Evolutionary conservation across 2,888 invertebrate genomes (phyloP), one percentile per base, ranked within the genome.

Genomic region (Orthosia gothica): DNA sequence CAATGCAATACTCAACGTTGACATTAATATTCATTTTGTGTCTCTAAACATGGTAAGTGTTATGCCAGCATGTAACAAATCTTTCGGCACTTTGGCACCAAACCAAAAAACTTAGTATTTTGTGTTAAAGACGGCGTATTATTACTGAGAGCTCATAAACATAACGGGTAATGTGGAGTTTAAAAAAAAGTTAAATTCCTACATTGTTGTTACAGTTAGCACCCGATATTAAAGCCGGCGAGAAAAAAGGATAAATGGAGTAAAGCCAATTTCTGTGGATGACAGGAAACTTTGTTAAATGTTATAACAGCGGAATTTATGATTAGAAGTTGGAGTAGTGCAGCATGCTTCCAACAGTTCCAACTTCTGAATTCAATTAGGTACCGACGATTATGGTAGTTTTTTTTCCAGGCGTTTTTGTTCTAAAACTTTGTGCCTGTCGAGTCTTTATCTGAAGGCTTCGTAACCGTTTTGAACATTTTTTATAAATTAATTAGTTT

Each of bases 251-350:
- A 77, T 85, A 88, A 87, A 88, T 89, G 89, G 91, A 92, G 85
- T 90, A 84, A 88, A 91, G 91, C 91, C 91, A 93, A 93, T 94
- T 92, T 92, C 91, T 93, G 93, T 84, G 79, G 89, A 88, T 89
- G 92, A 92, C 93, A 91, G 91, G 89, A 89, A 94, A 93, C 91
- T 93, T 93, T 92, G 93, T 91, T 92, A 92, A 92, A 92, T 90
- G 90, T 92, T 92, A 91, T 92, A 92, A 90, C 91, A 91, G 87
- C 86, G 88, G 90, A 93, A 93, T 93, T 93, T 93, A 92, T 92
- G 91, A 92, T 93, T 91, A 92, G 89, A 91, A 89, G 89, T 89
- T 87, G 87, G 84, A 83, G 87, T 85, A 89, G 89, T 90, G 90
- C 88, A 89, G 89, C 88, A 83, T 82, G 84, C 87, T 87, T 82